A percentile compares a stretch with the other conserved stretches of the same genome.
Conservation (phyloP, 2,113 vertebrate species). For the Athene noctua region DNA sequence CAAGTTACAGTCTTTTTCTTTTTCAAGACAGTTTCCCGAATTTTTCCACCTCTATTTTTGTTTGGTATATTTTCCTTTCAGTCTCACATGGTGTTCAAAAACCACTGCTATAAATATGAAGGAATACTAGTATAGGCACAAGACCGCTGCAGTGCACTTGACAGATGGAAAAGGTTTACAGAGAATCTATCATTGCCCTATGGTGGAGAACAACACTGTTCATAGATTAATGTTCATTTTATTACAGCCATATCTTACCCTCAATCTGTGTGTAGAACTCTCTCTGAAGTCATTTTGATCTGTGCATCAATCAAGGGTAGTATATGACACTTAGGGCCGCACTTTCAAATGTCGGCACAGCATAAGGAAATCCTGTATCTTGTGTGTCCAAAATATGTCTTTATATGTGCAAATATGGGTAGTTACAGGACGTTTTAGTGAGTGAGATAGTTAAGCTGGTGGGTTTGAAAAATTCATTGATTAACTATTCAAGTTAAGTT, state of each 20-base stretch:
- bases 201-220: conserved; percentile 27
- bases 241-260: conserved; percentile 12
- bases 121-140: neutral
- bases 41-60: neutral
- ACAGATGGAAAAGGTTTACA: conserved; percentile 37
- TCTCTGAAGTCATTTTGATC: conserved; percentile 6
- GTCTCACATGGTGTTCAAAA: neutral
- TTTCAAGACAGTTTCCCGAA: neutral
- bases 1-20: neutral
- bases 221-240: conserved; percentile 46
- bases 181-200: conserved; percentile 27
- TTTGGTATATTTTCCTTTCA: neutral
- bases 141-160: neutral
- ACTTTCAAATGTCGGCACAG: neutral
- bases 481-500: neutral
- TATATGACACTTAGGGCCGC: neutral
- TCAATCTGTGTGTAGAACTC: conserved; percentile 12
- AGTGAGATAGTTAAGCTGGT: neutral
- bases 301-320: neutral
- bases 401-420: neutral
- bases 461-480: neutral
- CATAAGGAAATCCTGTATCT: neutral
- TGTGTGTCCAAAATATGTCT: neutral
- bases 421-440: neutral
- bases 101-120: neutral